Evolutionary conservation across 35 echinoderm and acorn worm species (phyloP).

Genomic region (Heliocidaris tuberculata): DNA sequence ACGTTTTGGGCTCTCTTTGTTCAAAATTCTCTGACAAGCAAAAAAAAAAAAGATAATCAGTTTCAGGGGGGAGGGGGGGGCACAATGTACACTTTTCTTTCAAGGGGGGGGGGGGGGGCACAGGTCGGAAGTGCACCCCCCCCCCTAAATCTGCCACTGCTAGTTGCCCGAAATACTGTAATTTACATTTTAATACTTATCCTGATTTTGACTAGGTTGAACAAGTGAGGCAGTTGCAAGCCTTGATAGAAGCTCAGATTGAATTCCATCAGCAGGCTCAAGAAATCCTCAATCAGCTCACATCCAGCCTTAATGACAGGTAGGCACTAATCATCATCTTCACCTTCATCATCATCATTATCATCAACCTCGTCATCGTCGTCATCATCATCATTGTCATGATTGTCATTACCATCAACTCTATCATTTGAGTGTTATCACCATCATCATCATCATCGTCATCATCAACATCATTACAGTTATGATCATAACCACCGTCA

Average conservation of each 20-base stretch:
- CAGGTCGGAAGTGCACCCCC: no score
- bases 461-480: not conserved
- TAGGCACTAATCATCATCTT: slow-evolving; percentile 29
- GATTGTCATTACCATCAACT: not conserved
- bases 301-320: slow-evolving; percentile 72
- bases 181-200: no score
- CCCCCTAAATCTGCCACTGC: no score
- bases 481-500: not conserved
- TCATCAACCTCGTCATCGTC: not conserved
- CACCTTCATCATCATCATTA: not conserved
- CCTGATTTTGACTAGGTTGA: slow-evolving; percentile 60
- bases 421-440: not conserved
- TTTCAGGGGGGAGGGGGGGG: no score
- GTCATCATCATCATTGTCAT: not conserved
- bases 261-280: slow-evolving; percentile 79
- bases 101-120: no score
- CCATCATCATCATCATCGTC: not conserved
- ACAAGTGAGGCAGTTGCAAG: slow-evolving; percentile 80
- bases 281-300: slow-evolving; percentile 61
- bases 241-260: slow-evolving; percentile 73
- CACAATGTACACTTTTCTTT: no score
- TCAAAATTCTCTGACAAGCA: no score
- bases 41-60: no score
- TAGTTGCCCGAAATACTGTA: no score
- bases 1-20: no score